Conservation (phyloP, 2,113 vertebrate species). For the Thamnophis sirtalis region DNA sequence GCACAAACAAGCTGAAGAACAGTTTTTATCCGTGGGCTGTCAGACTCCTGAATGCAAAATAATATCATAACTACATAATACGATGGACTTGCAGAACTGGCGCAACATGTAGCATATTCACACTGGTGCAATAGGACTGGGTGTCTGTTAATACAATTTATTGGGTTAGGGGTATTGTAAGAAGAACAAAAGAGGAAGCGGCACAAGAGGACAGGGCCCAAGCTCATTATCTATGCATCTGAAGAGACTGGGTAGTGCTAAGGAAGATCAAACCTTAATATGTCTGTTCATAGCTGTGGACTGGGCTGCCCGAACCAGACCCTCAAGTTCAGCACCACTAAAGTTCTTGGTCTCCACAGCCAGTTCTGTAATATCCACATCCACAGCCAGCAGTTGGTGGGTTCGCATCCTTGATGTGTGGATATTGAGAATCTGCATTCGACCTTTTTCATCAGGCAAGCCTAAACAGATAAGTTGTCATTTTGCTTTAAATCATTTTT, state of each 20-base stretch:
- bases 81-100: no score
- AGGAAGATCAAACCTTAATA: constrained; percentile 82
- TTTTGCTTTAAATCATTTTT: neutral
- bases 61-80: no score
- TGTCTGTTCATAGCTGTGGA: constrained; percentile 98
- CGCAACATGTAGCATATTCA: no score
- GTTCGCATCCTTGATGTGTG: constrained; percentile 91
- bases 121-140: no score
- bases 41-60: no score
- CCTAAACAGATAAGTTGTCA: constrained; percentile 64
- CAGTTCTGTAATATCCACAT: constrained; percentile 85
- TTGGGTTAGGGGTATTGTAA: no score
- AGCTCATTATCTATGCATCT: neutral
- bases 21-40: no score
- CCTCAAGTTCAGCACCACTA: constrained; percentile 93
- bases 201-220: no score
- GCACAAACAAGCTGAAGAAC: no score
- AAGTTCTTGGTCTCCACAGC: constrained; percentile 93
- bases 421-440: constrained; percentile 92
- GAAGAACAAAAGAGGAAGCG: neutral
- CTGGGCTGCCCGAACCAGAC: constrained; percentile 91
- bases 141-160: no score
- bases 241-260: neutral
- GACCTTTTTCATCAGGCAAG: constrained; percentile 87
- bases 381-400: constrained; percentile 75